Conservation (phyloP, 2,888 invertebrate genomes). For the Meghimatium bilineatum region DNA sequence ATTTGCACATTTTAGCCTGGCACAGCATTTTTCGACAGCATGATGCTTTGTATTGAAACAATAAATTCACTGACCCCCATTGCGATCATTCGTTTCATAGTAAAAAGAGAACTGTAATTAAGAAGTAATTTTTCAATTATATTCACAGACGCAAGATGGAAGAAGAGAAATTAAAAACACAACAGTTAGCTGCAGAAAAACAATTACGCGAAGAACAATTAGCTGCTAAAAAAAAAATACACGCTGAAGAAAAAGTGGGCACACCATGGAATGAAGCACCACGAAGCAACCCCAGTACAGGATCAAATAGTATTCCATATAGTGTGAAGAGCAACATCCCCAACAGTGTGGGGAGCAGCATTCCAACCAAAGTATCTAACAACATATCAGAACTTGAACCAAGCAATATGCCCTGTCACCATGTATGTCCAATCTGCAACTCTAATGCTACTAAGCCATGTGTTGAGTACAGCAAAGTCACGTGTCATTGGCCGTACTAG, state of each 20-base stretch:
- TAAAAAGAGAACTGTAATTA: no score
- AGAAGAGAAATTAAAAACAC: neutral
- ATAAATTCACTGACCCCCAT: no score
- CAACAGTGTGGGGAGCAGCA: neutral
- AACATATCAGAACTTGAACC: neutral
- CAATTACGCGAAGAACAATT: neutral
- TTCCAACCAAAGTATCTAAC: neutral
- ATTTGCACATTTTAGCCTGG: no score
- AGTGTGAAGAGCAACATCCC: neutral
- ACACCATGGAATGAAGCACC: neutral
- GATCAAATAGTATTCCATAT: neutral
- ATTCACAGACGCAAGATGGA: no score
- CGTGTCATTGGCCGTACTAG: neutral
- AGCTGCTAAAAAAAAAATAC: neutral
- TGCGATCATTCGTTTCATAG: no score
- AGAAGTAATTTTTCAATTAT: no score
- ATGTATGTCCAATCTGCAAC: neutral
- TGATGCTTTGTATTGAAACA: no score
- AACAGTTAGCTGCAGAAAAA: neutral
- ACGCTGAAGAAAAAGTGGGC: neutral
- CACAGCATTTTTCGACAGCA: no score
- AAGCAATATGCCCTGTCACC: neutral
- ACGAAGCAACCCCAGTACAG: no score
- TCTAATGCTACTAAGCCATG: neutral
- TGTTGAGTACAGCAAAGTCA: neutral